Evolutionary conservation across 37 sponge, comb jelly and placozoan genomes (phyloP).

Genomic region (Chondrilla cf. caribensis): DNA sequence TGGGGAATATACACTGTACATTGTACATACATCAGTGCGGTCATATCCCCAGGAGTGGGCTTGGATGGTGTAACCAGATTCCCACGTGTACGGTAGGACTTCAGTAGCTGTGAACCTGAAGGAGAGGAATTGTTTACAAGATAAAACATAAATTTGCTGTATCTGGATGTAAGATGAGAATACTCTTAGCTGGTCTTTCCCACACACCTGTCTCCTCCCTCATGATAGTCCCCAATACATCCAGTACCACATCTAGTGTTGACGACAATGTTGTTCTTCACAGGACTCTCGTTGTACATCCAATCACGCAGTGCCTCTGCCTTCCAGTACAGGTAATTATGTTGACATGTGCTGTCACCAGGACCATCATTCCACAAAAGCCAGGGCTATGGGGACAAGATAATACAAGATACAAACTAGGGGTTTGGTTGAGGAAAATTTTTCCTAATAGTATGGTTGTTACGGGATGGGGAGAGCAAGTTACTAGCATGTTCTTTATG

Average conservation of each 20-base stretch:
- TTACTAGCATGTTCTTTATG: too few relatives aligned
- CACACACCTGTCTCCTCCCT: conserved; percentile 67
- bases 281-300: conserved; percentile 82
- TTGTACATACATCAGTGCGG: conserved; percentile 26
- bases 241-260: conserved; percentile 43
- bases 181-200: too few relatives aligned
- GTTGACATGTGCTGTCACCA: conserved; percentile 57
- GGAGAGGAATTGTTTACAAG: neutral
- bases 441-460: too few relatives aligned
- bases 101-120: conserved; percentile 57
- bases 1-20: too few relatives aligned
- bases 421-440: too few relatives aligned
- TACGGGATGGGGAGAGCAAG: too few relatives aligned
- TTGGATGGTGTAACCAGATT: conserved; percentile 75
- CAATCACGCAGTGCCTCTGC: conserved; percentile 60
- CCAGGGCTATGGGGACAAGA: conserved; percentile 41
- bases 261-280: conserved; percentile 45
- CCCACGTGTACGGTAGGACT: conserved; percentile 62
- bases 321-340: conserved; percentile 76
- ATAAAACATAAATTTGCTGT: neutral
- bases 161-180: too few relatives aligned
- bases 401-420: too few relatives aligned
- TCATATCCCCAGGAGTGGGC: conserved; percentile 74
- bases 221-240: conserved; percentile 60
- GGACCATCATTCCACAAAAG: conserved; percentile 77